Base-by-base conservation (phyloP, 2,113 vertebrate species). In the Microcebus griseorufus region DNA sequence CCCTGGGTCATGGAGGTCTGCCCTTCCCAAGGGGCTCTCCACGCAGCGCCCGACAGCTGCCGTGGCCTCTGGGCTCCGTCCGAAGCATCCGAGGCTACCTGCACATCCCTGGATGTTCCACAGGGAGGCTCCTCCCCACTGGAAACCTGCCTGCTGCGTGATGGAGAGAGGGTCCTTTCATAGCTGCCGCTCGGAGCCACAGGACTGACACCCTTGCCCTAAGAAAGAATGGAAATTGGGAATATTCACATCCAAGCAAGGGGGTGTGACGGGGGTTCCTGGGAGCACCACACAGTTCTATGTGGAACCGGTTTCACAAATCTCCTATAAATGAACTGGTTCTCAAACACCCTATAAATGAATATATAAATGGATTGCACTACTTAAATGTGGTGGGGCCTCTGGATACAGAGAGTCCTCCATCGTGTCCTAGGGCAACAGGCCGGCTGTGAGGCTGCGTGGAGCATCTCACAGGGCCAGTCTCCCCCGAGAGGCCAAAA, bases 391-490 rank as follows among this genome's bases (percentile, higher is more conserved):
- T 34, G n/a, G 34, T 58, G 1, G 14, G 2, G 42, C 51, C 55
- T 76, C 51, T 73, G 51, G 25, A 45, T 48, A 39, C 25, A 85
- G 55, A 73, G 37, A 76, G 4, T 25, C 23, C 45, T 42, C 34
- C 73, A 6, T 34, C 64, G 25, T 10, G 0, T 34, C 37, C 4
- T 1, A 70, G 42, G 42, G 12, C 79, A 69, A 51, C 10, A 2
- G 45, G 16, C 14, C 55, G n/a, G 70, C 58, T 45, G 27, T 25
- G 25, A 62, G 83, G 32, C 9, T n/a, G 14, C 11, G 1, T 1
- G 0, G 42, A 11, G 32, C 20, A 7, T 58, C 20, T 8, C 10
- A 6, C 1, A 14, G 20, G 51, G 12, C 3, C 32, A 10, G 2
- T 27, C 1, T n/a, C 27, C 42, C 10, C 53, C 5, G 39, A 73